phyloP scores from a whole-genome alignment of 2,888 invertebrate genomes.

The Drosophila fulvimacula region DNA sequence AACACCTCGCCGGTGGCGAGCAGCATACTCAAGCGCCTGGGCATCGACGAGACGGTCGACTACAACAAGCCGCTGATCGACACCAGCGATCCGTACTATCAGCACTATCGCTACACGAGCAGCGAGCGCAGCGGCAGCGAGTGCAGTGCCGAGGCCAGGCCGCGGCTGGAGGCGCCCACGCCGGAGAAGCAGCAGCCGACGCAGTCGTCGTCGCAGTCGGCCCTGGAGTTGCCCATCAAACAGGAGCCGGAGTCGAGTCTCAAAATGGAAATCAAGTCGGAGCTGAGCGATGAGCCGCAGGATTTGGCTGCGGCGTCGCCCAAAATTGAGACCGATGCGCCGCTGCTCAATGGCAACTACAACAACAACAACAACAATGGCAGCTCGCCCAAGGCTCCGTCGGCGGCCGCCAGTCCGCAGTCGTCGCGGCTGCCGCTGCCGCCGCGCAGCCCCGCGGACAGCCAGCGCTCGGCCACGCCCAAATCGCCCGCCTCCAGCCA shows the following conservation, averaged over 20 bases:
- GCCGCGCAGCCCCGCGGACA: slow-evolving; percentile 89
- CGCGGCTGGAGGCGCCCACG: slow-evolving; percentile 90
- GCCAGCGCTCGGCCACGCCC: slow-evolving; percentile 92
- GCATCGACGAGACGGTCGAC: slow-evolving; percentile 97
- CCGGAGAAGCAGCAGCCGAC: slow-evolving; percentile 87
- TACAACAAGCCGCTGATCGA: slow-evolving; percentile 96
- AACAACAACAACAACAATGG: slow-evolving; percentile 82
- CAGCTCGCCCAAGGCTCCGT: slow-evolving; percentile 71
- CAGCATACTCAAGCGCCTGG: slow-evolving; percentile 95
- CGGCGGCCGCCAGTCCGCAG: slow-evolving; percentile 80
- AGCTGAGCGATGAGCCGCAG: slow-evolving; percentile 63
- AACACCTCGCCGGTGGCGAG: slow-evolving; percentile 93
- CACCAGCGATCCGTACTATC: slow-evolving; percentile 92
- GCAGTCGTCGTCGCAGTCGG: slow-evolving; percentile 85
- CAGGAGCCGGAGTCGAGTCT: slow-evolving; percentile 62
- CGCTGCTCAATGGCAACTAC: slow-evolving; percentile 72
- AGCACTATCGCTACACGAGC: slow-evolving; percentile 88
- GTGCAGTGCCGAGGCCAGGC: slow-evolving; percentile 92
- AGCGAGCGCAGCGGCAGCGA: slow-evolving; percentile 94
- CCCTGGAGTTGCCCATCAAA: slow-evolving; percentile 49
- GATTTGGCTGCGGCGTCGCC: slow-evolving; percentile 34
- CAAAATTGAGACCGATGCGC: slow-evolving; percentile 68
- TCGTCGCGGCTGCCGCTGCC: slow-evolving; percentile 61
- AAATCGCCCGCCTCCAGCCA: slow-evolving; percentile 88
- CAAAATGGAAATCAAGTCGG: slow-evolving; percentile 81